Percentiles rank a stretch among this genome's conserved stretches.
These are phyloP conservation scores for Gambusia holbrooki DNA, from an alignment of 2,113 vertebrate genomes.

Conservation along the genomic window DNA sequence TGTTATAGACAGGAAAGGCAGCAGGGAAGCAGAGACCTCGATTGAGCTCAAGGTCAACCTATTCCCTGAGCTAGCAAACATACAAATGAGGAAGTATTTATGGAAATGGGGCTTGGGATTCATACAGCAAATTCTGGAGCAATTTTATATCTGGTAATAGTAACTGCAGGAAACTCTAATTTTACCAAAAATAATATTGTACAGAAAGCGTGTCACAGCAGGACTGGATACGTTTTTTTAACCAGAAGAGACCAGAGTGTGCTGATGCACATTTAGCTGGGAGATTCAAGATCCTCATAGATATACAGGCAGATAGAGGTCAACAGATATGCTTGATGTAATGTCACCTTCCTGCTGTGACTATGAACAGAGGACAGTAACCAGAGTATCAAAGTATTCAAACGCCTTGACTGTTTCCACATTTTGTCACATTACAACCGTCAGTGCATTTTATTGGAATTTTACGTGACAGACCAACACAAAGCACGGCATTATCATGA, in stretches of 20 bases:
- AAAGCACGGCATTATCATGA: too few species aligned
- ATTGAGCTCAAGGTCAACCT: slow-evolving; percentile 70
- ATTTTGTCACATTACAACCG: neutral
- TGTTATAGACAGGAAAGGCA: slow-evolving; percentile 58
- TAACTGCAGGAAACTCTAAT: slow-evolving; percentile 14
- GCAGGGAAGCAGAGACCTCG: slow-evolving; percentile 56
- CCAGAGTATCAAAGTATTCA: neutral
- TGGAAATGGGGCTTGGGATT: slow-evolving; percentile 59
- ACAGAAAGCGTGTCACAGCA: slow-evolving; percentile 28
- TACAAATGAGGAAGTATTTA: slow-evolving; percentile 70
- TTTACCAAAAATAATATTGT: slow-evolving; percentile 21
- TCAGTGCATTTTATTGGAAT: neutral
- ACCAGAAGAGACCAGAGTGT: slow-evolving; percentile 40
- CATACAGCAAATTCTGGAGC: slow-evolving; percentile 51
- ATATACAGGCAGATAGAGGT: slow-evolving; percentile 52
- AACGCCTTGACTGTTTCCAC: neutral
- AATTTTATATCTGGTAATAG: slow-evolving; percentile 43
- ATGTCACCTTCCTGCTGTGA: slow-evolving; percentile 64
- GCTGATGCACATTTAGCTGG: slow-evolving; percentile 52
- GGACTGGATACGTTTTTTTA: slow-evolving; percentile 37
- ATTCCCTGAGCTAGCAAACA: slow-evolving; percentile 60
- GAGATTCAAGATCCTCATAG: slow-evolving; percentile 58
- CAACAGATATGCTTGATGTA: slow-evolving; percentile 48
- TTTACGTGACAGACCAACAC: neutral
- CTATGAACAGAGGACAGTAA: slow-evolving; percentile 24